Evolutionary conservation across 2,888 invertebrate species (phyloP), one percentile per base, ranked within the genome.

Genomic region (Drosophila paracracens): DNA sequence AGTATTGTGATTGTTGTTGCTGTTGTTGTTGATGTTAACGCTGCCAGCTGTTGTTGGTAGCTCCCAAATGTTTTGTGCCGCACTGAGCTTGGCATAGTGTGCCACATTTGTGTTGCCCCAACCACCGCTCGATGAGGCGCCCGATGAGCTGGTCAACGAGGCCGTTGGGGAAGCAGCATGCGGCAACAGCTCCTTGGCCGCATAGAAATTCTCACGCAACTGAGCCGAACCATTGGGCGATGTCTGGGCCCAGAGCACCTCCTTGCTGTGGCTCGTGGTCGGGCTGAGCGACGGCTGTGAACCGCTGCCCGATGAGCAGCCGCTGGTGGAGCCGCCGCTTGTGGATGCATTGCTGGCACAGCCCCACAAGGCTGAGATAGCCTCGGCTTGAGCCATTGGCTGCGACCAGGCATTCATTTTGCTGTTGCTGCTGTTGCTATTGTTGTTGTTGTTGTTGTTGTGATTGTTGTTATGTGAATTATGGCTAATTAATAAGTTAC

Each of bases 211-310:
- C 18, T 83, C 81, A 72, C 79, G 82, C 70, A 82, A 71, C 66
- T 75, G 82, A 13, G 56, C 63, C 43, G 85, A 65, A 51, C 63
- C 57, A 31, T 57, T 91, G 74, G 93, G 92, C 71, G 93, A 93
- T 36, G 91, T 91, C 79, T 92, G 92, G 21, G 92, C 88, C 92
- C 93, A 93, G 35, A 93, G 88, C 70, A 92, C 89, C 81, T 93
- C 93, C 83, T 93, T 93, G 83, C 93, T 92, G 80, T 92, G 92
- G 76, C 91, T 79, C 62, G 90, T 92, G 61, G 90, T 92, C 54
- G 93, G 93, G 67, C 93, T 93, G 27, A 92, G 70, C 70, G 92
- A 92, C 10, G 92, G 92, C 81, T 92, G 92, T 27, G 92, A 92
- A 51, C 88, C 82, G 71, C 89, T 90, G 63, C 91, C 91, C 48